phyloP scores from a whole-genome alignment of 2,797 vertebrate genomes.

The Halcyon badia region DNA sequence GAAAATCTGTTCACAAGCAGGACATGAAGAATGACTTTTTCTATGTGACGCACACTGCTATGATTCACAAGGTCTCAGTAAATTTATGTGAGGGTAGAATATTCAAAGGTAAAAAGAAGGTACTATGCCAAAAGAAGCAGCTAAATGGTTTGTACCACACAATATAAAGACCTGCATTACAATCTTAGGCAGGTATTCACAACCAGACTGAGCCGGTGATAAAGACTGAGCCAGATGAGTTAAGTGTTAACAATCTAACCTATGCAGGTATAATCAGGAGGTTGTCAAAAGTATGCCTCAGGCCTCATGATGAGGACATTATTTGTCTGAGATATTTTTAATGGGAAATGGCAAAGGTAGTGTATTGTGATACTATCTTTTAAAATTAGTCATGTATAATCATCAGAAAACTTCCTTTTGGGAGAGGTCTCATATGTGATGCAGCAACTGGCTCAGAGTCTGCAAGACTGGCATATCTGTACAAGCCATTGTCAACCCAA shows the following conservation, averaged over 20 bases:
- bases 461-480: background rate
- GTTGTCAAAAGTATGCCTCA: constrained; percentile 9
- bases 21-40: background rate
- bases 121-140: background rate
- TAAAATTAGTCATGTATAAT: constrained; percentile 39
- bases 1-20: background rate
- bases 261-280: background rate
- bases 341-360: background rate
- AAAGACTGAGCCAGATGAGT: background rate
- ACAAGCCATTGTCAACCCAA: background rate
- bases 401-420: background rate
- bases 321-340: constrained; percentile 32
- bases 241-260: background rate
- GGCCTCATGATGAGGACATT: constrained; percentile 1
- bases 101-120: background rate
- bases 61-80: background rate
- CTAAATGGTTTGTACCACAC: background rate
- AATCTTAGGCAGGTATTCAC: background rate
- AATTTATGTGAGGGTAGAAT: background rate
- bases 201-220: background rate
- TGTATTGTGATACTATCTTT: constrained; percentile 8
- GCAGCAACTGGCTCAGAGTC: background rate
- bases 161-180: background rate
- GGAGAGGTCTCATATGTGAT: background rate
- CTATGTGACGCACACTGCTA: background rate